These are phyloP conservation scores for Leptosomus discolor DNA, from an alignment of 2,113 vertebrate species.

Conservation along the genomic window DNA sequence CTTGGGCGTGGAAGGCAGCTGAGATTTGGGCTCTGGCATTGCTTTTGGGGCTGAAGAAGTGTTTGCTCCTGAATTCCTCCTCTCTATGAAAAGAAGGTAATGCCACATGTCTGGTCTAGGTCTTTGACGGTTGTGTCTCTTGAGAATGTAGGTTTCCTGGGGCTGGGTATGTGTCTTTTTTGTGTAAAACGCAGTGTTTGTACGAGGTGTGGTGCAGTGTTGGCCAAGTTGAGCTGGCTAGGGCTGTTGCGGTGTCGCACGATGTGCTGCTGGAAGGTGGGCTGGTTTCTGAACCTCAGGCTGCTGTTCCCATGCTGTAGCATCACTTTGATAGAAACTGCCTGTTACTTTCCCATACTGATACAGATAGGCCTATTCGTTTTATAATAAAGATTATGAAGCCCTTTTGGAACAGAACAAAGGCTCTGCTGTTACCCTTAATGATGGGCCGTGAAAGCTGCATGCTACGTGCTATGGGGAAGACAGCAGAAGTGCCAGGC, in stretches of 20 bases:
- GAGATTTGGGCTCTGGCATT: background rate
- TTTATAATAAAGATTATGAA: background rate
- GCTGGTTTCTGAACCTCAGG: background rate
- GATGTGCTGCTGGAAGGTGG: background rate
- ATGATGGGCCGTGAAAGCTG: background rate
- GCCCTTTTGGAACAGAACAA: background rate
- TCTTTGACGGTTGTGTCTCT: background rate
- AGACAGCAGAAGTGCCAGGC: background rate
- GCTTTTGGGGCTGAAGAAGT: background rate
- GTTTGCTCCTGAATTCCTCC: background rate
- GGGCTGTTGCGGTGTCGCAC: background rate
- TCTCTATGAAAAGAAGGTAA: background rate
- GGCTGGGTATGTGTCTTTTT: rapidly evolving
- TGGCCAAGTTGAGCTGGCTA: background rate
- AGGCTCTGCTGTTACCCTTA: background rate
- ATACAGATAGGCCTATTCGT: background rate
- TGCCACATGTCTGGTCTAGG: rapidly evolving
- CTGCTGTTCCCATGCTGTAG: background rate
- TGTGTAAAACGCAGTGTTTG: background rate
- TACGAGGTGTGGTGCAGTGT: background rate
- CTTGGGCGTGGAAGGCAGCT: rapidly evolving
- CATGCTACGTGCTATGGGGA: rapidly evolving
- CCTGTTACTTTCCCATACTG: background rate
- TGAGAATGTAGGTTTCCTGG: background rate
- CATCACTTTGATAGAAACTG: background rate